These are phyloP conservation scores for Choristoneura fumiferana DNA, from an alignment of 1,140 invertebrate genomes.

Conservation along the genomic window DNA sequence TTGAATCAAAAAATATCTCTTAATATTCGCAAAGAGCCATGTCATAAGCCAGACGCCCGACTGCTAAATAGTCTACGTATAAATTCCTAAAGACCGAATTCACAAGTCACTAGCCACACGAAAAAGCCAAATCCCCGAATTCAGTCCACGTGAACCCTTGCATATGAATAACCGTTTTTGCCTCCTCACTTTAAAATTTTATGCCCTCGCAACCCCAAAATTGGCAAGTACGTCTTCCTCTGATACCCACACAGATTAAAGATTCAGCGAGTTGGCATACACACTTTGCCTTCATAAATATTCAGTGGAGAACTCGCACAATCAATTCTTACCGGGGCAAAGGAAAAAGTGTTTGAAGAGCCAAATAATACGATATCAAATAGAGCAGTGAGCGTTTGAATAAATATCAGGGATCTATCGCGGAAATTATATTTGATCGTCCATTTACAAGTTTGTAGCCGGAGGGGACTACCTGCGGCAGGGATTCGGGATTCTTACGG, in stretches of 20 bases:
- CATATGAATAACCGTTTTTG: neutral
- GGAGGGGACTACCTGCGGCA: neutral
- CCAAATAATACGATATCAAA: constrained; percentile 13
- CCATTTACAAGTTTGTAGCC: constrained; percentile 9
- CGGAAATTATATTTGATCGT: constrained; percentile 18
- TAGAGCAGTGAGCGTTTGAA: constrained; percentile 11
- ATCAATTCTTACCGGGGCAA: constrained; percentile 16
- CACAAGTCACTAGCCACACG: too few species aligned
- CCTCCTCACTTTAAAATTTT: constrained; percentile 11
- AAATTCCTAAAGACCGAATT: too few species aligned
- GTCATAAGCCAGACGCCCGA: too few species aligned
- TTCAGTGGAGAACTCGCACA: constrained; percentile 2
- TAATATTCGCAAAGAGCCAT: too few species aligned
- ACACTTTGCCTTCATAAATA: constrained; percentile 19
- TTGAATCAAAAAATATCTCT: too few species aligned
- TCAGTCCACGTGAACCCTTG: too few species aligned
- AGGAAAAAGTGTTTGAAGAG: constrained; percentile 18
- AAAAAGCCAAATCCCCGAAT: too few species aligned
- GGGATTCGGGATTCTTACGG: neutral
- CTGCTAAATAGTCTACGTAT: too few species aligned
- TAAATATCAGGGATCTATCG: constrained; percentile 16
- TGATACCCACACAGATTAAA: constrained; percentile 17
- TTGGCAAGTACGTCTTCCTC: constrained; percentile 11
- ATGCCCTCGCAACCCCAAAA: constrained; percentile 3
- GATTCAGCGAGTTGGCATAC: constrained; percentile 13